Evolutionary conservation across 2,113 vertebrate genomes (phyloP), one percentile per base, ranked within the genome.

Genomic region (Eulemur macaco): DNA sequence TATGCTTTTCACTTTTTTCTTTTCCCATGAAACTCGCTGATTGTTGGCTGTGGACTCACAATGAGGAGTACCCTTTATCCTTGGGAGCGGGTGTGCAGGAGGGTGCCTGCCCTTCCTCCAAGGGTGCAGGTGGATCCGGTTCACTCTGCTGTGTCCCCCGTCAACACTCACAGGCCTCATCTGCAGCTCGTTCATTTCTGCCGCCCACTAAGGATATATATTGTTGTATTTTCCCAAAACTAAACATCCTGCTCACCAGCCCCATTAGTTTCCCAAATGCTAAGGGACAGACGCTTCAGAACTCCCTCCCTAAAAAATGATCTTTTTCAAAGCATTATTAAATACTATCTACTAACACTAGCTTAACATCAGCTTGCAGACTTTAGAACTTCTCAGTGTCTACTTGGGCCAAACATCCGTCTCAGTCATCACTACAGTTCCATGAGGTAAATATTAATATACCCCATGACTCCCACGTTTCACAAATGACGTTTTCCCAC

Each of bases 261-360:
- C 54, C 54, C 54, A 21, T 56, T 56, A 20, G 54, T 56, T 56
- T 56, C 7, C 6, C 15, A 85, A 58, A 74, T 27, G 21, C 25
- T 37, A 63, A 92, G 45, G 50, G 7, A 7, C 71, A 52, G 54
- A 50, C 6, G 31, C 4, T 60, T 58, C 10, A 52, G 39, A 97
- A 39, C 12, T 73, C 54, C 18, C 18, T 88, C 15, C 83, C 17
- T 92, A 10, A 66, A 89, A 84, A 56, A 21, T 56, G 18, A 56
- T 56, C 80, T 85, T 91, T 39, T 93, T 37, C 18, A 42, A 95
- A 91, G 54, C 13, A n/a, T 77, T 39, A n/a, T 54, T 47, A 85
- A 68, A 6, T 21, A 15, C 80, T 45, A 13, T 52, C 14, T 85
- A 21, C 18, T 52, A 21, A 56, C 4, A 34, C 12, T 15, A 71